Evolutionary conservation across 1,140 invertebrate genomes (phyloP), one percentile per base, ranked within the genome.

Genomic region (Drosophila pachea): DNA sequence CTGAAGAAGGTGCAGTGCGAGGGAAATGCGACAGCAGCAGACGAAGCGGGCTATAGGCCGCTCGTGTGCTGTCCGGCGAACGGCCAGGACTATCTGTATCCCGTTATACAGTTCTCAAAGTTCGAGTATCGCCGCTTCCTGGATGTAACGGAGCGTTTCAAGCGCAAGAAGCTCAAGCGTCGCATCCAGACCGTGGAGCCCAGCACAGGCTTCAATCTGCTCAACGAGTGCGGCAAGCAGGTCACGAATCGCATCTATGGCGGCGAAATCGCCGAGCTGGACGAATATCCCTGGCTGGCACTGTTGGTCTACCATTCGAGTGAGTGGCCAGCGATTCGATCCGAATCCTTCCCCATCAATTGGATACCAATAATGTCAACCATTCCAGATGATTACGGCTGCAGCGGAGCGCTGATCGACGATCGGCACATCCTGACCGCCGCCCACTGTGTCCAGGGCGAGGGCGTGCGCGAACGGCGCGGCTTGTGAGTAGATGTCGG

Each of bases 371-470:
- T 22, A 22, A 22, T 22, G 1, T 22, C 1, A 22, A 2, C 22
- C 22, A 2, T 22, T 22, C 3, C 22, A 86, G 88, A 88, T 59
- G 86, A 89, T 22, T 89, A 90, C 43, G 91, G 91, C 60, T 91
- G 91, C 56, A 92, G 92, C 31, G 92, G 92, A 0, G 92, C 92
- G 4, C 64, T 93, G 11, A 92, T 93, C 62, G 91, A 90, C 38
- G 89, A 90, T 33, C 89, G 90, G 58, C 92, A 93, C 60, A 90
- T 93, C 7, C 73, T 93, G 11, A 97, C 97, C 0, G 97, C 97
- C 0, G 95, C 95, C 0, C 97, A 98, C 86, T 98, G 97, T 75
- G 91, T 97, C 2, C 92, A 93, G 71, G 93, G 93, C 32, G 81
- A 65, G 88, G 72, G 78, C 9, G 82, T 88, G 9, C 71, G 87